A percentile compares a stretch with the other conserved stretches of the same genome.
These are phyloP conservation scores for Steinernema scapterisci DNA, from an alignment of 2,888 invertebrate genomes.

Conservation along the genomic window DNA sequence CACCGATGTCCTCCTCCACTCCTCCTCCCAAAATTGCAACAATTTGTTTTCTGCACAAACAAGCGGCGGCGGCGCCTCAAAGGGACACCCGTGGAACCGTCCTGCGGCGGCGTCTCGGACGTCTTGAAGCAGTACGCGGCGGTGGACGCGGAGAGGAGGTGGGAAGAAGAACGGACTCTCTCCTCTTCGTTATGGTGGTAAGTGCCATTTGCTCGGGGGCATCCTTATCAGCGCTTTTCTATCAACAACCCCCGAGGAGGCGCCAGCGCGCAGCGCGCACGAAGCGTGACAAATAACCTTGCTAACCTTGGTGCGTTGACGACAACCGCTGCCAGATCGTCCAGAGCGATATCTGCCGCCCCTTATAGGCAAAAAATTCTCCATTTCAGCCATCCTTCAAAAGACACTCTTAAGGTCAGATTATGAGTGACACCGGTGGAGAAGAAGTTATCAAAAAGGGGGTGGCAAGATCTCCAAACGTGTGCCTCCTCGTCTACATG, in stretches of 20 bases:
- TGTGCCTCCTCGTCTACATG: no score
- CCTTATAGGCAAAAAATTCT: slow-evolving; percentile 14
- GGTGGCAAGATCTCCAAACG: neutral
- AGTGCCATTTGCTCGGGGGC: slow-evolving; percentile 22
- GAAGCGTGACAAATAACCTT: slow-evolving; percentile 31
- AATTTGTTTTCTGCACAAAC: slow-evolving; percentile 18
- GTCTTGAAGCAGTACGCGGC: neutral
- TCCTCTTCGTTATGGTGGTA: neutral
- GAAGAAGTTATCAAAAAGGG: slow-evolving; percentile 10
- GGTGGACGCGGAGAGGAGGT: neutral
- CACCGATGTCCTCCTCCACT: no score
- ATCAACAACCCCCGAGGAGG: slow-evolving; percentile 29
- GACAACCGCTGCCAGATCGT: slow-evolving; percentile 22
- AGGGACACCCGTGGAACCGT: neutral
- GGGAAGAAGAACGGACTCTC: neutral
- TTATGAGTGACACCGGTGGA: slow-evolving; percentile 1
- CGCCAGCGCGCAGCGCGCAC: slow-evolving; percentile 18
- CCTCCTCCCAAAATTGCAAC: neutral
- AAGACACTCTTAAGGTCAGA: slow-evolving; percentile 8
- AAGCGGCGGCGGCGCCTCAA: slow-evolving; percentile 22
- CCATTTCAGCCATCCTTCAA: slow-evolving; percentile 3
- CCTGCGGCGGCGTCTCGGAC: neutral
- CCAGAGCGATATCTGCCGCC: slow-evolving; percentile 18
- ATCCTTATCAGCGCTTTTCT: slow-evolving; percentile 26
- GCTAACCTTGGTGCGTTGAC: slow-evolving; percentile 11